Conservation (phyloP, 2,113 vertebrate genomes). For the Ptilonorhynchus violaceus region DNA sequence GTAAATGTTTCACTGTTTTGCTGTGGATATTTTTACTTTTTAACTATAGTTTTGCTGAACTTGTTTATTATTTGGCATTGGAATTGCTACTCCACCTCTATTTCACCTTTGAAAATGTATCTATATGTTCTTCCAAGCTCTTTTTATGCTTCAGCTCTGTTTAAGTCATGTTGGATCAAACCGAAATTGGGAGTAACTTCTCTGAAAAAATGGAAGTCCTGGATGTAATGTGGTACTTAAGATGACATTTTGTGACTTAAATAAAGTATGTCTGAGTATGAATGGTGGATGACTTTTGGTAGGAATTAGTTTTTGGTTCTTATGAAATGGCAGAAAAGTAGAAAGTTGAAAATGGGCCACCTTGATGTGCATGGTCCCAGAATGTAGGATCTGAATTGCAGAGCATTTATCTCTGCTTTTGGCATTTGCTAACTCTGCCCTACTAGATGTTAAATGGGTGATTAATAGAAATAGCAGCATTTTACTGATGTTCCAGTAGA, state of each 20-base stretch:
- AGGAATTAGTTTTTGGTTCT: background rate
- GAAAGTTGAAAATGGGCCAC: background rate
- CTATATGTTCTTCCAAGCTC: background rate
- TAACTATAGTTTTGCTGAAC: background rate
- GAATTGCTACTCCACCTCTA: background rate
- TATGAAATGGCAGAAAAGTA: background rate
- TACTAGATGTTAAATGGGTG: slow-evolving; percentile 66
- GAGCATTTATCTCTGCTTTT: slow-evolving; percentile 6
- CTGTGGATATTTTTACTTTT: background rate
- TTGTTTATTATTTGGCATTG: background rate
- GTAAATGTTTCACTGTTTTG: background rate
- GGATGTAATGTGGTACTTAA: background rate
- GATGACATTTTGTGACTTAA: background rate
- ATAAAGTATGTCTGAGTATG: background rate
- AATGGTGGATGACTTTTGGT: background rate
- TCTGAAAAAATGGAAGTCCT: background rate
- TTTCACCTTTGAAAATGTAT: background rate
- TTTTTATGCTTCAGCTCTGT: background rate
- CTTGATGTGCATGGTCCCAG: background rate
- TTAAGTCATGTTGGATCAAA: background rate
- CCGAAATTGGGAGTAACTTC: background rate
- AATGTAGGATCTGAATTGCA: background rate
- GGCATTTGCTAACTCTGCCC: slow-evolving; percentile 63
- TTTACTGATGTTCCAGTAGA: slow-evolving; percentile 83
- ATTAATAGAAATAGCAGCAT: slow-evolving; percentile 76